A percentile compares a stretch with the other conserved stretches of the same genome.
Conservation (phyloP, 2,113 vertebrate species). For the Prochilodus magdalenae region DNA sequence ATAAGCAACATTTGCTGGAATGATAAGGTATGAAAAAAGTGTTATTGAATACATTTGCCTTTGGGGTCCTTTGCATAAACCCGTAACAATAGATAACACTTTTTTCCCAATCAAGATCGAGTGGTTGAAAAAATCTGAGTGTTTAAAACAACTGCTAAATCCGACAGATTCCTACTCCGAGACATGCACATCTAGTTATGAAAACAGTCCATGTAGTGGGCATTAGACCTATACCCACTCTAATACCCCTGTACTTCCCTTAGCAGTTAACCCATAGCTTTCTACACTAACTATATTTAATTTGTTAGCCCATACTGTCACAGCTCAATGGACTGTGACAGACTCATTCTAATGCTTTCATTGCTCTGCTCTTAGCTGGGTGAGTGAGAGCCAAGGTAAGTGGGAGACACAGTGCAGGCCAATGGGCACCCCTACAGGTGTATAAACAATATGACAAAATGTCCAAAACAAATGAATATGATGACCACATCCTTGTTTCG, state of each 20-base stretch:
- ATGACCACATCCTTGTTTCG: too few relatives aligned
- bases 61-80: too few relatives aligned
- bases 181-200: background rate
- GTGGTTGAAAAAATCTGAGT: too few relatives aligned
- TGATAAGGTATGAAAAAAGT: too few relatives aligned
- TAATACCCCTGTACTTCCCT: background rate
- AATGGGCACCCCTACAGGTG: background rate
- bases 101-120: too few relatives aligned
- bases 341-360: slow-evolving; percentile 24
- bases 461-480: background rate
- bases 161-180: background rate
- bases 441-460: background rate
- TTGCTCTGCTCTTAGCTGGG: background rate
- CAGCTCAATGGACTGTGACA: slow-evolving; percentile 21
- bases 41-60: too few relatives aligned
- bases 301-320: slow-evolving; percentile 24
- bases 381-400: background rate
- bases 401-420: background rate
- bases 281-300: background rate
- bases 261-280: background rate
- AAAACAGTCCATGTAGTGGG: background rate
- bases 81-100: too few relatives aligned
- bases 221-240: background rate
- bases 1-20: too few relatives aligned
- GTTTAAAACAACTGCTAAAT: background rate